These are phyloP conservation scores for Phenganax stokvisi DNA, from an alignment of 92 coral and sea anemone species.

Conservation along the genomic window DNA sequence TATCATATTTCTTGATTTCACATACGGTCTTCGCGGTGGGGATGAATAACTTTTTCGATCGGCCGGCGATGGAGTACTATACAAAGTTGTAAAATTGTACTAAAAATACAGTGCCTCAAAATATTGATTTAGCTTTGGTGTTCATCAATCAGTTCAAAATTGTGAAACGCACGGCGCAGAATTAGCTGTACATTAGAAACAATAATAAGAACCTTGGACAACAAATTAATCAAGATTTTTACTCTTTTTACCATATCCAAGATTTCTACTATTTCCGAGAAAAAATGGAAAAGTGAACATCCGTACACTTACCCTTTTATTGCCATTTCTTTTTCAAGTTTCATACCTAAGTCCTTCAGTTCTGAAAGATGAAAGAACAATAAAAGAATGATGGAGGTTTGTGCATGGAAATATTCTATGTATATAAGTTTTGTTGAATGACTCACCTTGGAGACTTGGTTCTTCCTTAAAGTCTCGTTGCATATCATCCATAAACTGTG, in stretches of 20 bases:
- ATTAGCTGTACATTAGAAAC: background rate
- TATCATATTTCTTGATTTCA: constrained; percentile 4
- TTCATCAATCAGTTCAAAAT: no score
- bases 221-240: background rate
- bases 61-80: constrained; percentile 1
- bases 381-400: background rate
- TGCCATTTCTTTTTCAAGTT: constrained; percentile 79
- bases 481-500: constrained; percentile 1
- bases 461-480: constrained; percentile 2
- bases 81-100: background rate
- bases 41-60: constrained; percentile 20
- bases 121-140: no score
- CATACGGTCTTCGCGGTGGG: constrained; percentile 20
- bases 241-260: no score
- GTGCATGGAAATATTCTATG: background rate
- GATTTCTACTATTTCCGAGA: background rate
- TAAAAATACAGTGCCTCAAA: no score
- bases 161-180: no score
- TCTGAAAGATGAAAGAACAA: constrained; percentile 44
- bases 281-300: background rate
- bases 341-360: constrained; percentile 83
- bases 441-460: constrained; percentile 35
- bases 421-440: background rate
- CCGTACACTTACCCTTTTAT: constrained; percentile 32
- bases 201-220: background rate